These are phyloP conservation scores for Garrulus glandarius DNA, from an alignment of 2,797 vertebrate species.

Conservation along the genomic window DNA sequence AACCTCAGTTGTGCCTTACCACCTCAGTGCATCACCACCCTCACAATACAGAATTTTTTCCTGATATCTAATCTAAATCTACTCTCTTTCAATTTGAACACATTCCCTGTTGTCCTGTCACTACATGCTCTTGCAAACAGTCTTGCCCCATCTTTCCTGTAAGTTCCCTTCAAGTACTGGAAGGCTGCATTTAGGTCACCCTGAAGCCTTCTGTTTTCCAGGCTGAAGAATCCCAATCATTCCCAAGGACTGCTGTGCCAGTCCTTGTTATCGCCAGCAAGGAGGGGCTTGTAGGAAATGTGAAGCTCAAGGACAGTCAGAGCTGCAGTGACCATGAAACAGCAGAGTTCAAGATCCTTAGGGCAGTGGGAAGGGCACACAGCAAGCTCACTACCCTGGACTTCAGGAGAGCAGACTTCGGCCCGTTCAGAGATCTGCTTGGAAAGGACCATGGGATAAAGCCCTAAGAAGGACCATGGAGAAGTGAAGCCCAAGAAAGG, in stretches of 20 bases:
- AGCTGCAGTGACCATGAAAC: background rate
- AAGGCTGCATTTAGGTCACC: background rate
- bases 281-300: background rate
- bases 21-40: background rate
- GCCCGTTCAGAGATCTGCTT: background rate
- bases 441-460: background rate
- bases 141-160: background rate
- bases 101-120: accelerated
- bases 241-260: background rate
- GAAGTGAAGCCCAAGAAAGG: background rate
- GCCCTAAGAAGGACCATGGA: background rate
- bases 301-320: background rate
- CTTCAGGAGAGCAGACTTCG: background rate
- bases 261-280: background rate
- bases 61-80: background rate
- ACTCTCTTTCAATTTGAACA: background rate
- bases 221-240: accelerated
- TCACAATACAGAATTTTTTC: background rate
- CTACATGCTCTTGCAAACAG: background rate
- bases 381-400: background rate
- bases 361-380: background rate
- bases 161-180: background rate
- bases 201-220: background rate
- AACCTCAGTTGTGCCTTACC: background rate
- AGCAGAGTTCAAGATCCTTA: background rate